Percentiles rank a stretch among this genome's conserved stretches.
Conservation (phyloP, 1,140 invertebrate species). For the Forficula auricularia region DNA sequence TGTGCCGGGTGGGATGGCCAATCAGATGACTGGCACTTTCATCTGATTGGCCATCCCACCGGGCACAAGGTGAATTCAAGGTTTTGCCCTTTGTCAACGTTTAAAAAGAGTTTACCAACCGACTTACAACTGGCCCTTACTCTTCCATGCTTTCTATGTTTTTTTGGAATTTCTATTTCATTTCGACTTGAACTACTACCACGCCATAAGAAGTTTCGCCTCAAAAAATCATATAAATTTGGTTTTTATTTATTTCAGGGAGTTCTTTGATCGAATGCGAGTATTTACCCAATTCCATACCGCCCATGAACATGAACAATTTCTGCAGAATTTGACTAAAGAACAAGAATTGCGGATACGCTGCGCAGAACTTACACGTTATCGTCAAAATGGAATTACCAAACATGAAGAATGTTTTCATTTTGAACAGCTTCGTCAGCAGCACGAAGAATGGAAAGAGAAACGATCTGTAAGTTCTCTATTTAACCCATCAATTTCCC, state of each 20-base stretch:
- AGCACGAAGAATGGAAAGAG: conserved; percentile 25
- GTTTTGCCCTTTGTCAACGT: no score
- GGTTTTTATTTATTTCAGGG: conserved; percentile 29
- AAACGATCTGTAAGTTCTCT: conserved; percentile 38
- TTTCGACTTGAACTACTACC: no score
- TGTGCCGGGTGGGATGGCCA: no score
- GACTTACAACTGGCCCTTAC: no score
- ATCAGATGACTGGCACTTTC: no score
- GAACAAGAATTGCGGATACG: conserved; percentile 67
- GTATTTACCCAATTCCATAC: conserved; percentile 77
- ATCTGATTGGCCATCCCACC: no score
- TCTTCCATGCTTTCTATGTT: no score
- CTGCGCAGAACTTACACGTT: conserved; percentile 63
- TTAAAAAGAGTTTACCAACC: no score
- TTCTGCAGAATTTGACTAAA: conserved; percentile 55
- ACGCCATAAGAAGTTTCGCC: no score
- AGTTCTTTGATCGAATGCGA: conserved; percentile 61
- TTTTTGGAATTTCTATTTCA: no score
- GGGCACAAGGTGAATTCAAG: no score
- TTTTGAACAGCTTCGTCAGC: conserved; percentile 43
- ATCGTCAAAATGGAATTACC: conserved; percentile 62
- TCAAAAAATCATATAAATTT: no score
- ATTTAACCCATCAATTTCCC: conserved; percentile 1
- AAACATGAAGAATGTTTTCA: conserved; percentile 63
- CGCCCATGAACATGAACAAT: conserved; percentile 60